These are phyloP conservation scores for Phalacrocorax aristotelis DNA, from an alignment of 2,113 vertebrate species.

Conservation along the genomic window DNA sequence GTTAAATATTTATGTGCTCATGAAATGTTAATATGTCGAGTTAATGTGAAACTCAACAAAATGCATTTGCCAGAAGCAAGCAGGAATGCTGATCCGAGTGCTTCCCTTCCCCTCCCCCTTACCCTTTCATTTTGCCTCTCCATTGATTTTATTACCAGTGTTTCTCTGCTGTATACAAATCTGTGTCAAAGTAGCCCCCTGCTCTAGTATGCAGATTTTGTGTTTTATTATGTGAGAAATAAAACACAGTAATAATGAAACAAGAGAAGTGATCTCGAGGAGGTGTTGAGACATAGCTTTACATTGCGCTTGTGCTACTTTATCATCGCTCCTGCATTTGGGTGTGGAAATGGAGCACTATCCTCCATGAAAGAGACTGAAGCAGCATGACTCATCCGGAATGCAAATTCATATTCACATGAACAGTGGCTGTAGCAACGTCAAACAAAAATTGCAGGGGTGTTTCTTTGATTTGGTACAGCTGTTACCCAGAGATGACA, in stretches of 20 bases:
- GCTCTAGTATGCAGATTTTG: conserved; percentile 16
- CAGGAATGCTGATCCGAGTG: background rate
- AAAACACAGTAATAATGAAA: background rate
- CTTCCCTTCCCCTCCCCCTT: background rate
- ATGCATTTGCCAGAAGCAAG: conserved; percentile 14
- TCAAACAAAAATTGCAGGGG: background rate
- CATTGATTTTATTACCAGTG: conserved; percentile 50
- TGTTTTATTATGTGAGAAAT: conserved; percentile 25
- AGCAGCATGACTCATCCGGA: conserved; percentile 26
- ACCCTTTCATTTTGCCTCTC: conserved; percentile 42
- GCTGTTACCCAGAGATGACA: background rate
- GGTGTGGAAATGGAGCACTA: background rate
- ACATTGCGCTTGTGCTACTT: background rate
- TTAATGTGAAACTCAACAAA: conserved; percentile 59
- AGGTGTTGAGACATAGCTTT: background rate
- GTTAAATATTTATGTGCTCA: conserved; percentile 73
- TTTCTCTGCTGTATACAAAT: conserved; percentile 44
- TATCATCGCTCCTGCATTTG: background rate
- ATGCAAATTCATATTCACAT: background rate
- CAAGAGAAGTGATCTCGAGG: background rate
- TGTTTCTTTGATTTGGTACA: conserved; percentile 24
- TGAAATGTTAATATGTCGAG: conserved; percentile 72
- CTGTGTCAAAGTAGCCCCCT: background rate
- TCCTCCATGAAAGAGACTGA: background rate
- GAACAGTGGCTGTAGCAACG: background rate